Evolutionary conservation across 2,888 invertebrate species (phyloP), one percentile per base, ranked within the genome.

Genomic region (Acrobasis suavella): DNA sequence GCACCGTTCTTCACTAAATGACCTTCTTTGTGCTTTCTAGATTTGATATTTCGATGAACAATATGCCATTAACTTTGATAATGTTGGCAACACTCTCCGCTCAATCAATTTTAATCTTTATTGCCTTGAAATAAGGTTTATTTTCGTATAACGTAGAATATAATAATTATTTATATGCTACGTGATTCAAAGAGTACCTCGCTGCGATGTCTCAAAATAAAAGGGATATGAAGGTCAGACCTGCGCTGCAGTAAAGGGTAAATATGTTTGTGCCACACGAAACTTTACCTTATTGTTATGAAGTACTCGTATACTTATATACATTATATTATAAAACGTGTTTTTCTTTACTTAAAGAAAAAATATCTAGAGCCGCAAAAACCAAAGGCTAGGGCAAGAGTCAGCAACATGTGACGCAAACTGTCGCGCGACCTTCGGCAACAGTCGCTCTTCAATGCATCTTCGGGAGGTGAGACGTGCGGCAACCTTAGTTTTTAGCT

Each of bases 151-250:
- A 51, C 32, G 46, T 46, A 60, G 65, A 52, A 52, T 50, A 63
- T 38, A n/a, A 38, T 60, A 56, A 60, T 60, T 58, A 55, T 60
- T 58, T 39, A 49, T 37, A 55, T 49, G 50, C 32, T 16, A 50
- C 10, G 49, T 14, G 37, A 50, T 50, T 15, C 59, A 65, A 63
- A 50, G 68, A 65, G 73, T 73, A 72, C 67, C 72, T 69, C 69
- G 71, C 72, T 75, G 74, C 73, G 71, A 63, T 63, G 69, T 69
- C 77, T 81, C 73, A 69, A 80, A 80, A 81, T 82, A 82, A 78
- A 78, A 72, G 72, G 72, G 73, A 69, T 67, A 64, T 64, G 75
- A 77, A 78, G 76, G 77, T 69, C 71, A 67, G 16, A 42, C 50
- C 67, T 62, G 61, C 62, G 58, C 58, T 63, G 58, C 58, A 59